Evolutionary conservation across 2,888 invertebrate species (phyloP).

Genomic region (Ferrisia virgata): DNA sequence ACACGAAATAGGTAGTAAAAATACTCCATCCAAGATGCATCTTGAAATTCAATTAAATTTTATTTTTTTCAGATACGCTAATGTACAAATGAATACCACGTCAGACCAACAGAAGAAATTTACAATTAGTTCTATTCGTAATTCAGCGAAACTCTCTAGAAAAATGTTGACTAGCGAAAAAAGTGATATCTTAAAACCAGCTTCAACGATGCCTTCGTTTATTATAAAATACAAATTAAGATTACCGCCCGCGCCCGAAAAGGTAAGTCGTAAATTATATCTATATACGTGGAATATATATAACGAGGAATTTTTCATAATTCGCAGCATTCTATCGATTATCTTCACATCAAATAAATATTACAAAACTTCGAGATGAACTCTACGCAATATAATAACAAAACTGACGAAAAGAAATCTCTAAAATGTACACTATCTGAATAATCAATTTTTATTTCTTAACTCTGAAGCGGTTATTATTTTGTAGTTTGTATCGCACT

Average conservation of each 20-base stretch:
- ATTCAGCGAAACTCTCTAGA: background rate
- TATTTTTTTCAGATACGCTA: background rate
- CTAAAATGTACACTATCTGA: background rate
- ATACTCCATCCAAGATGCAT: too few species aligned
- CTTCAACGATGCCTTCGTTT: constrained; percentile 32
- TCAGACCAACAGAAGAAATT: background rate
- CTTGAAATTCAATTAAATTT: too few species aligned
- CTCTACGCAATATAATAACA: background rate
- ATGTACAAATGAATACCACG: background rate
- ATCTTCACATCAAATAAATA: background rate
- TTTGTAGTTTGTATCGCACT: background rate
- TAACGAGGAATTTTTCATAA: background rate
- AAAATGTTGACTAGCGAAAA: background rate
- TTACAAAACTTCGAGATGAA: background rate
- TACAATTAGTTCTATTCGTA: background rate
- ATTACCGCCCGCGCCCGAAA: constrained; percentile 36
- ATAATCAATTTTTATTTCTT: constrained; percentile 23
- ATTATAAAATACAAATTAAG: constrained; percentile 42
- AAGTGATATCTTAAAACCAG: background rate
- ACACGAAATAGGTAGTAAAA: too few species aligned
- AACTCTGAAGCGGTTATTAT: background rate
- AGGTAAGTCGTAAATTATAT: too few species aligned
- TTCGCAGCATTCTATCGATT: background rate
- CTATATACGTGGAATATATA: background rate
- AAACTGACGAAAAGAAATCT: background rate